Evolutionary conservation across 2,113 vertebrate species (phyloP).

Genomic region (Eurypyga helias): DNA sequence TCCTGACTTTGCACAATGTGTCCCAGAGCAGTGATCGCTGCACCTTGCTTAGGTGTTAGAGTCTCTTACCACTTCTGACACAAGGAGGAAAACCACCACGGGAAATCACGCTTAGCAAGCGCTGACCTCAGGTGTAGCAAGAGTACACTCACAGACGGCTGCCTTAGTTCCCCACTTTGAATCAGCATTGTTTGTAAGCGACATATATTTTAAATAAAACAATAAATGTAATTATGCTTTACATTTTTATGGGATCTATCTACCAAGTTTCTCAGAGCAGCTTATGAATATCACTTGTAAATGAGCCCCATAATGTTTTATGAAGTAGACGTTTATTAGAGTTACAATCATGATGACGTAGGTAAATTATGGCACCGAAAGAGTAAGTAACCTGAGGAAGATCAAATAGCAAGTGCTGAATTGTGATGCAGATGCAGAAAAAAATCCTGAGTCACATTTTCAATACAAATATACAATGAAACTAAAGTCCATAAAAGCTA

Average conservation of each 20-base stretch:
- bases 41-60: background rate
- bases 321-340: constrained; percentile 13
- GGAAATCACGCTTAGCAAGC: fast-evolving
- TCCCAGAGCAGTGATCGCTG: background rate
- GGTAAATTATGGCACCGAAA: constrained; percentile 32
- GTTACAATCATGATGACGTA: constrained; percentile 49
- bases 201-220: constrained; percentile 11
- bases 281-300: constrained; percentile 50
- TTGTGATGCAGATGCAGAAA: constrained; percentile 31
- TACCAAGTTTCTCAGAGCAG: constrained; percentile 40
- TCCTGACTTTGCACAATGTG: background rate
- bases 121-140: background rate
- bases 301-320: constrained; percentile 46
- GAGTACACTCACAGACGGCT: background rate
- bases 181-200: constrained; percentile 11
- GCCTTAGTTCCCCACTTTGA: background rate
- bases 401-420: constrained; percentile 40
- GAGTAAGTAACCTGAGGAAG: constrained; percentile 30
- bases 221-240: constrained; percentile 34
- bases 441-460: constrained; percentile 44
- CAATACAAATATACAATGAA: constrained; percentile 56
- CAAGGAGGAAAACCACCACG: background rate
- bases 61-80: background rate
- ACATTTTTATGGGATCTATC: constrained; percentile 12
- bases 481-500: constrained; percentile 36